Evolutionary conservation across 1,140 invertebrate genomes (phyloP).

Genomic region (Pentalonia nigronervosa): DNA sequence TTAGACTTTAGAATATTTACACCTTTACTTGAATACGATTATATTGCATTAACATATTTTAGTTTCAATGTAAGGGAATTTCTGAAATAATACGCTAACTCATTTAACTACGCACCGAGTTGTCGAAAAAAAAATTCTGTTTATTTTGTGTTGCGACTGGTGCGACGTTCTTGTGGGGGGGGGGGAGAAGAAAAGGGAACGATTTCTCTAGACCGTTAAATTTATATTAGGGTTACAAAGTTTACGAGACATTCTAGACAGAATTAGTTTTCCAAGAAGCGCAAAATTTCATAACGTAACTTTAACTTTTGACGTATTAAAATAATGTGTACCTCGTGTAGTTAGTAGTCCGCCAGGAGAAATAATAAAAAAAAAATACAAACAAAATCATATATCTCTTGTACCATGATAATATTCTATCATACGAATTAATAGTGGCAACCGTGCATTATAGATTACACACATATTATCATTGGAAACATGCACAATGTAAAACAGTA

Average conservation of each 20-base stretch:
- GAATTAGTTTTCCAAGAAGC: not conserved
- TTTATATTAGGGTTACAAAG: slow-evolving; percentile 20
- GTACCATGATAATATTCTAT: not conserved
- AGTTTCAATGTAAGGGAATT: not conserved
- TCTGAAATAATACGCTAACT: not conserved
- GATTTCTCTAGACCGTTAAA: slow-evolving; percentile 4
- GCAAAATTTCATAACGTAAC: not conserved
- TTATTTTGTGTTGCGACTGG: not conserved
- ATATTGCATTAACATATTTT: not conserved
- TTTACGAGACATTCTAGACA: not conserved
- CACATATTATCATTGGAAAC: not conserved
- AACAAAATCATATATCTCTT: not conserved
- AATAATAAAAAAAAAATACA: not conserved
- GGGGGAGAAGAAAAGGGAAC: not conserved
- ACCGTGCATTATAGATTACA: not conserved
- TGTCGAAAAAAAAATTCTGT: not conserved
- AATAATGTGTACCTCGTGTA: not conserved
- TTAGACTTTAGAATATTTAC: not conserved
- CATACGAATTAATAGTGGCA: not conserved
- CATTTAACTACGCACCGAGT: not conserved
- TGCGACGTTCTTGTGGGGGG: not conserved
- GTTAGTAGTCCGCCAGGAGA: not conserved
- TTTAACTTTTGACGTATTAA: not conserved
- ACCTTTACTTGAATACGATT: not conserved
- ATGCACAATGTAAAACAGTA: too few relatives aligned